Conservation (phyloP, 2,797 vertebrate species). For the Crax fasciolata region DNA sequence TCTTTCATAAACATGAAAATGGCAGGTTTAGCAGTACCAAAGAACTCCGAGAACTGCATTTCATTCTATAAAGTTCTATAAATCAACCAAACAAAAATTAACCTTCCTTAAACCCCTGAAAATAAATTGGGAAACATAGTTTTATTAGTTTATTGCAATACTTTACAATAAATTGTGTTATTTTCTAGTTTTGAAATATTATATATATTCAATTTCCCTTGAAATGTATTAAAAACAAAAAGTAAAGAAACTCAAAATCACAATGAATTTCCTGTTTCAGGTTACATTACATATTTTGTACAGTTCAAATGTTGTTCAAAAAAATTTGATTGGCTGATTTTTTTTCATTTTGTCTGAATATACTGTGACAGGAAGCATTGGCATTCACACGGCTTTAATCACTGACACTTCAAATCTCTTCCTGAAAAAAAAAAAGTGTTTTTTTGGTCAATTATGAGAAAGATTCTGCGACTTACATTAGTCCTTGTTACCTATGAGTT, state of each 20-base stretch:
- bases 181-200: not conserved
- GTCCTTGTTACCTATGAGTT: not conserved
- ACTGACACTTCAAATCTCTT: not conserved
- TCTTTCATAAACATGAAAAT: slow-evolving; percentile 27
- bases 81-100: not conserved
- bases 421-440: not conserved
- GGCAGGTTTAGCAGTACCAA: not conserved
- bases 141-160: not conserved
- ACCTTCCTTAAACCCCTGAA: not conserved
- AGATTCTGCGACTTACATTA: not conserved
- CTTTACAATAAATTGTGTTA: not conserved
- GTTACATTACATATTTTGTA: not conserved
- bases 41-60: not conserved
- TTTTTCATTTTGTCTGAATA: not conserved
- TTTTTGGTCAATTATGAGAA: not conserved
- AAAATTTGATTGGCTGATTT: not conserved
- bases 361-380: not conserved
- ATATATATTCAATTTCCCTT: not conserved
- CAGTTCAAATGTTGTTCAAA: not conserved
- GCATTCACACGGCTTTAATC: not conserved
- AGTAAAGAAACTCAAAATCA: not conserved
- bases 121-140: not conserved
- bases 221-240: not conserved
- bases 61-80: not conserved
- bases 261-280: not conserved